Percentiles rank a stretch among this genome's conserved stretches.
These are phyloP conservation scores for Micrasema minimum DNA, from an alignment of 1,140 invertebrate species.

Conservation along the genomic window DNA sequence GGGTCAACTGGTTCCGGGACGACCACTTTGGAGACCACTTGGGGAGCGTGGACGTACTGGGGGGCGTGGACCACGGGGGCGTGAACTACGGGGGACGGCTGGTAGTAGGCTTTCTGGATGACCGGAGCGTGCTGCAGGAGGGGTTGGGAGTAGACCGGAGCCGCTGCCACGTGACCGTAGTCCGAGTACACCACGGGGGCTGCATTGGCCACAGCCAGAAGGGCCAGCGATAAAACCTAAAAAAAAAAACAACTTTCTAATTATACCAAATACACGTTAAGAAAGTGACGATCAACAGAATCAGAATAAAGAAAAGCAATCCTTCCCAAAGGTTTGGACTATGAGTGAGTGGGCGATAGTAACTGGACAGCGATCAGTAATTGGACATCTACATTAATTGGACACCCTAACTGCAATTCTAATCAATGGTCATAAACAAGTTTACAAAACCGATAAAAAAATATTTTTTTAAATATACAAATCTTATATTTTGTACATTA, in stretches of 20 bases:
- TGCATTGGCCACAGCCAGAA: constrained; percentile 35
- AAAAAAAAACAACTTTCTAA: no score
- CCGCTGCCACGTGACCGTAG: constrained; percentile 33
- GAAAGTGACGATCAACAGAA: no score
- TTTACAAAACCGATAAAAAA: no score
- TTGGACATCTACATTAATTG: no score
- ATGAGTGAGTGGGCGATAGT: no score
- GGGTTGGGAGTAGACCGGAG: constrained; percentile 32
- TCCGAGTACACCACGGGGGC: constrained; percentile 27
- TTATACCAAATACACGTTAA: no score
- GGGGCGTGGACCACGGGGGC: constrained; percentile 47
- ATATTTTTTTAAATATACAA: no score
- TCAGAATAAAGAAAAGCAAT: neutral
- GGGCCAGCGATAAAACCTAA: constrained; percentile 43
- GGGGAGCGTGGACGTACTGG: constrained; percentile 52
- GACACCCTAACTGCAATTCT: no score
- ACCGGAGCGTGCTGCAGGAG: constrained; percentile 48
- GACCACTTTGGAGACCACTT: constrained; percentile 57
- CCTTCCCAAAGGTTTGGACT: no score
- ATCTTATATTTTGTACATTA: no score
- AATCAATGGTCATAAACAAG: no score
- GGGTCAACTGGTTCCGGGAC: constrained; percentile 72
- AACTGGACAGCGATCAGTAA: no score
- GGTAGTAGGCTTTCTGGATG: constrained; percentile 34
- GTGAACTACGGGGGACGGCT: constrained; percentile 43